Evolutionary conservation across 92 coral and sea anemone genomes (phyloP).

Genomic region (Galaxea fascicularis): DNA sequence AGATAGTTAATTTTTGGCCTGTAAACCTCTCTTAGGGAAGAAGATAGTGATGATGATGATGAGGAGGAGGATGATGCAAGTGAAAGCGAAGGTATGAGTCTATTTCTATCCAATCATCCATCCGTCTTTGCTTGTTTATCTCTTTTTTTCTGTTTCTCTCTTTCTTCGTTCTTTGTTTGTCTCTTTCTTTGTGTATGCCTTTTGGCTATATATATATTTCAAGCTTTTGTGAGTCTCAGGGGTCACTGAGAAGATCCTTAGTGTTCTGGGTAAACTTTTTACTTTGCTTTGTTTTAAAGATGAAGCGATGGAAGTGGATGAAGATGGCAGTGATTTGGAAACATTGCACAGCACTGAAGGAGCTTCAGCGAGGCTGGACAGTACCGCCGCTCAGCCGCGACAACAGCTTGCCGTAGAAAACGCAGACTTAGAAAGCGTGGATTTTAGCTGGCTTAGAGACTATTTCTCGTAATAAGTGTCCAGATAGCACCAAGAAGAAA

Average conservation of each 20-base stretch:
- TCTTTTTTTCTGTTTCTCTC: not conserved
- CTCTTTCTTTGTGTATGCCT: not conserved
- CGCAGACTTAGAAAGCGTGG: constrained; percentile 30
- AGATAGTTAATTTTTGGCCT: not conserved
- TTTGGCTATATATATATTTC: too few relatives aligned
- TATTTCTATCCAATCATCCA: too few relatives aligned
- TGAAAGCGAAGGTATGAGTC: constrained; percentile 42
- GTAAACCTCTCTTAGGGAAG: constrained; percentile 29
- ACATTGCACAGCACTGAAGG: constrained; percentile 1
- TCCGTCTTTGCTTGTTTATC: not conserved
- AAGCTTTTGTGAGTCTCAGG: too few relatives aligned
- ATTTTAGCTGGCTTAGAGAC: constrained; percentile 66
- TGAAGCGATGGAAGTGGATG: constrained; percentile 41
- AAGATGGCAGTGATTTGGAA: constrained; percentile 63
- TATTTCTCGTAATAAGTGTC: not conserved
- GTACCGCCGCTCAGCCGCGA: not conserved
- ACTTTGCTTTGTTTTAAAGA: constrained; percentile 2
- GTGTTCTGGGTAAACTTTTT: not conserved
- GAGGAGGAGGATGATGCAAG: constrained; percentile 49
- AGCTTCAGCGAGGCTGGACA: not conserved
- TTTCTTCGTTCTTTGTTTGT: not conserved
- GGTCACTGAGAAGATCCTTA: too few relatives aligned
- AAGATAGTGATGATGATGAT: constrained; percentile 39
- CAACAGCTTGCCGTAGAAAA: not conserved
- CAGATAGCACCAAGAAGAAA: too few relatives aligned